phyloP scores from a whole-genome alignment of 2,888 invertebrate genomes.

The Brachyptera putata region DNA sequence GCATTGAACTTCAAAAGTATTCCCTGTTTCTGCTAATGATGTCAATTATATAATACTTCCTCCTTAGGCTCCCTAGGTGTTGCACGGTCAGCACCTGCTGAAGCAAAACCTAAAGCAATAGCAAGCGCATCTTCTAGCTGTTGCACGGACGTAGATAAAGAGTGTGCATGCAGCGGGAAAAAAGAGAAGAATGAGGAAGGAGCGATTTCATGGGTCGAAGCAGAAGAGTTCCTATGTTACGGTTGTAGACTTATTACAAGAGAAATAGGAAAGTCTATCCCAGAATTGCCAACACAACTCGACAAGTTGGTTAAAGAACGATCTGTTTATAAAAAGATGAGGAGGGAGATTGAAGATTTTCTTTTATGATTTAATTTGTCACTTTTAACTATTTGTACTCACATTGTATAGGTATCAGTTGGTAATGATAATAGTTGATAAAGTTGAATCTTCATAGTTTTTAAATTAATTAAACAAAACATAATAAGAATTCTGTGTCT shows the following conservation, averaged over 20 bases:
- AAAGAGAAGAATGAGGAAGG: conserved; percentile 25
- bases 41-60: too few relatives aligned
- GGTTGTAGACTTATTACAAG: conserved; percentile 43
- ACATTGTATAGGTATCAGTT: too few relatives aligned
- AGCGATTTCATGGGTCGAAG: conserved; percentile 31
- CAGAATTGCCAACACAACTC: conserved; percentile 36
- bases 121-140: background rate
- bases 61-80: background rate
- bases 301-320: conserved; percentile 34
- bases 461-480: too few relatives aligned
- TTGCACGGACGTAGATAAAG: background rate
- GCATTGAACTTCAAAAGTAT: too few relatives aligned
- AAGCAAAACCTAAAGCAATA: background rate
- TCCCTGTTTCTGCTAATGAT: too few relatives aligned
- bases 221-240: conserved; percentile 43
- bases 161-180: background rate
- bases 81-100: background rate
- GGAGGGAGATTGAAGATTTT: conserved; percentile 33
- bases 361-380: background rate
- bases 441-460: too few relatives aligned
- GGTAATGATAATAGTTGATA: too few relatives aligned
- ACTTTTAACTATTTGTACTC: too few relatives aligned
- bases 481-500: too few relatives aligned
- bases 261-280: conserved; percentile 35
- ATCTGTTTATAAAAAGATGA: conserved; percentile 39